Base-by-base conservation (phyloP, 2,888 invertebrate genomes). In the Mylabris sibirica region DNA sequence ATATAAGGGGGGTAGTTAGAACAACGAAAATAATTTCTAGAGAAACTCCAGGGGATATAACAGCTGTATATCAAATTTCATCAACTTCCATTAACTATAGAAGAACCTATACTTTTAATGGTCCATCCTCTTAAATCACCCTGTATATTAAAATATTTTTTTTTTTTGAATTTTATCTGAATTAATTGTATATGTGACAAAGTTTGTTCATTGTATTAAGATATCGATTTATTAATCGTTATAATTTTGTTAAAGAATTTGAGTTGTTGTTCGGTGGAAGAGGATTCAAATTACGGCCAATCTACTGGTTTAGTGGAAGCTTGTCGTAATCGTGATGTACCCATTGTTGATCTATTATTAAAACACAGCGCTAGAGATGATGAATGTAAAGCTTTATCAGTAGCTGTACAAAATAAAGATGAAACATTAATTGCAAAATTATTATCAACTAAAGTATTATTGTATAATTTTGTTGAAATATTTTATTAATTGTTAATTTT, bases 301-400 rank as follows among this genome's bases (percentile, higher is more conserved):
- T 85, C 88, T 74, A 88, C 89, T 72, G 87, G 91, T 0, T 83
- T 94, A 44, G 89, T 91, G 53, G 91, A 92, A 81, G 93, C 94
- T 14, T 91, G 91, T 74, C 87, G 88, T 67, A 89, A 90, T 75
- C 87, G 90, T 53, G 92, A 93, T 79, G 85, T 89, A 30, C 88
- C 90, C 30, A 89, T 94, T 79, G 91, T 93, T n/a, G 93, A 95
- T 79, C 83, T 93, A 64, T 85, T 97, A 61, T 84, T 97, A 63
- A 89, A 90, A 76, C 89, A 91, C 80, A 96, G 96, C 22, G 98
- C 98, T 0, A 87, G 92, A 22, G 99, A 99, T 87, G 93, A 96
- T 68, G 92, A 94, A 69, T 92, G 93, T 67, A 88, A 91, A 74
- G 98, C 98, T 3, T 87, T 98, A 59, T 86, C 89, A 38, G 91